Percentiles rank a stretch among this genome's conserved stretches.
Evolutionary conservation across 2,888 invertebrate species (phyloP).

Genomic region (Leptinotarsa juncta): DNA sequence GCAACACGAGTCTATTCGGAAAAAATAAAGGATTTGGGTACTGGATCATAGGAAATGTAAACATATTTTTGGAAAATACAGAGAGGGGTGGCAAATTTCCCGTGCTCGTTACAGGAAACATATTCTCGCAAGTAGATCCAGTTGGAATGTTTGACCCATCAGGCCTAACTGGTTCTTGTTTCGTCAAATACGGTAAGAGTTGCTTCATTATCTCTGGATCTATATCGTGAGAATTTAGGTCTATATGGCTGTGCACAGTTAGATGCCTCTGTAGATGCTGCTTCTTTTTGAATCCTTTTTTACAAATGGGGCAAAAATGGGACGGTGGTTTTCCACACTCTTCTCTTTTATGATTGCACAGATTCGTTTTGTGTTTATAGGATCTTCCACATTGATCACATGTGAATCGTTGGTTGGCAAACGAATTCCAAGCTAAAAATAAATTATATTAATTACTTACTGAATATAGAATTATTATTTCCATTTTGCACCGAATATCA

Average conservation of each 20-base stretch:
- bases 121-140: slow-evolving; percentile 8
- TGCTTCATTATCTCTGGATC: slow-evolving; percentile 32
- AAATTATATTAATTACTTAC: neutral
- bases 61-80: slow-evolving; percentile 32
- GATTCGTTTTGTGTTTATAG: slow-evolving; percentile 64
- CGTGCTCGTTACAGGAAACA: neutral
- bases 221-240: slow-evolving; percentile 23
- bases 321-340: slow-evolving; percentile 68
- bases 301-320: slow-evolving; percentile 66
- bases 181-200: slow-evolving; percentile 27
- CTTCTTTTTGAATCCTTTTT: slow-evolving; percentile 61
- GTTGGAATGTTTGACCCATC: slow-evolving; percentile 17
- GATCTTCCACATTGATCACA: slow-evolving; percentile 57
- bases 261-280: slow-evolving; percentile 59
- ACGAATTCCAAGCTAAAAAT: slow-evolving; percentile 32
- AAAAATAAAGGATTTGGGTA: slow-evolving; percentile 21
- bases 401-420: slow-evolving; percentile 43
- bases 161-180: neutral
- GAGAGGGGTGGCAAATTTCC: slow-evolving; percentile 27
- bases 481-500: neutral
- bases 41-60: slow-evolving; percentile 26
- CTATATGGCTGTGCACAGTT: slow-evolving; percentile 48
- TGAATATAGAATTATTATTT: neutral
- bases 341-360: slow-evolving; percentile 67
- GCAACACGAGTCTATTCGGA: slow-evolving; percentile 1